Percentiles rank a stretch among this genome's conserved stretches.
Conservation (phyloP, 2,888 invertebrate genomes). For the Sminthurides aquaticus region DNA sequence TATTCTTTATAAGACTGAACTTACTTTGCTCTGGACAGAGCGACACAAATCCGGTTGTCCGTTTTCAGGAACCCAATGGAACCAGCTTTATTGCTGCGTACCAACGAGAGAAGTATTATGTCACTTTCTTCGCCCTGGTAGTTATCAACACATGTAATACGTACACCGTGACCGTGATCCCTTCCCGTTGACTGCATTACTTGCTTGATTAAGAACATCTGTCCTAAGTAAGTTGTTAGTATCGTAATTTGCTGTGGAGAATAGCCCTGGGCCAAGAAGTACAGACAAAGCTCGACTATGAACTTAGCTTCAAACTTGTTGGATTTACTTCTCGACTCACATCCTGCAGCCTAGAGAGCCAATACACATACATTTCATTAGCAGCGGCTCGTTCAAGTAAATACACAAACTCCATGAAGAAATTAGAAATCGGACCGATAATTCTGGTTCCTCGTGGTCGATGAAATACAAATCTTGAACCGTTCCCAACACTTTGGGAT, state of each 20-base stretch:
- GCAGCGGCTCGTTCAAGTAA: no score
- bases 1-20: not conserved
- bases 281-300: slow-evolving; percentile 55
- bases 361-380: no score
- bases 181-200: slow-evolving; percentile 45
- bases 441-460: slow-evolving; percentile 56
- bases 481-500: slow-evolving; percentile 57
- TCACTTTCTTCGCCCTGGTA: slow-evolving; percentile 74
- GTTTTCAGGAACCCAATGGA: slow-evolving; percentile 64
- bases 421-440: slow-evolving; percentile 51
- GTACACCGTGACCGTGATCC: slow-evolving; percentile 50
- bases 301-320: slow-evolving; percentile 61
- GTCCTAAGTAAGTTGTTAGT: slow-evolving; percentile 64
- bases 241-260: slow-evolving; percentile 60
- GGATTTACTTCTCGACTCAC: slow-evolving; percentile 56
- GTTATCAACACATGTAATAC: slow-evolving; percentile 65
- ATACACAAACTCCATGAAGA: no score
- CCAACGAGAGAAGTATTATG: slow-evolving; percentile 69
- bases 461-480: slow-evolving; percentile 61
- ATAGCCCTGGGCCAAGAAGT: slow-evolving; percentile 59
- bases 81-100: slow-evolving; percentile 62
- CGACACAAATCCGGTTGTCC: slow-evolving; percentile 67
- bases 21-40: slow-evolving; percentile 60
- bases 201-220: slow-evolving; percentile 55
- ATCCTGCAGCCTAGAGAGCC: slow-evolving; percentile 41